Percentiles rank a stretch among this genome's conserved stretches.
Evolutionary conservation across 2,797 vertebrate species (phyloP).

Genomic region (Molossus molossus): DNA sequence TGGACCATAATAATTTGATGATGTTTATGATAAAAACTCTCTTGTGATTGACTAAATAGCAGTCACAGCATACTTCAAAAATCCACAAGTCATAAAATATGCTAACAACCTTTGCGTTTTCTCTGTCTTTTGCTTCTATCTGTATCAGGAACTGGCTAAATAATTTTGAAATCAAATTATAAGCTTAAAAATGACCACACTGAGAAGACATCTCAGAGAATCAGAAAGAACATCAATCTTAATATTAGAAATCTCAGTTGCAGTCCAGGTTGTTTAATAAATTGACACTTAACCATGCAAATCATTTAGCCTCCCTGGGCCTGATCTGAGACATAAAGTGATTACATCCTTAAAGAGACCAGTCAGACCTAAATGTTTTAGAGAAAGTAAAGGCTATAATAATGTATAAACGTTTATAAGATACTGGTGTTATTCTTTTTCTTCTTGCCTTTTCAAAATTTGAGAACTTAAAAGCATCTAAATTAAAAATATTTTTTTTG

Average conservation of each 20-base stretch:
- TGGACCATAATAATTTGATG: not conserved
- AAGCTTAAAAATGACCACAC: slow-evolving; percentile 42
- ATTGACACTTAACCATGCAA: not conserved
- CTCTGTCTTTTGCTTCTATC: not conserved
- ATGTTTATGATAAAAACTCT: slow-evolving; percentile 13
- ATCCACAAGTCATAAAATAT: slow-evolving; percentile 30
- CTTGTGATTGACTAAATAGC: not conserved
- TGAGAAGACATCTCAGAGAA: not conserved
- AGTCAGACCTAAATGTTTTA: not conserved
- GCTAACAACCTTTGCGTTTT: not conserved
- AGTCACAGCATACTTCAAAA: not conserved
- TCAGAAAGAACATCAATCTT: slow-evolving; percentile 32
- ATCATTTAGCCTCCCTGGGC: not conserved
- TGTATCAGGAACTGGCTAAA: slow-evolving; percentile 40
- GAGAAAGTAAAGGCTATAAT: not conserved
- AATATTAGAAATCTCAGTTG: slow-evolving; percentile 14
- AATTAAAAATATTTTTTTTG: not conserved
- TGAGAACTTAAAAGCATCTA: slow-evolving; percentile 34
- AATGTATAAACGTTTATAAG: not conserved
- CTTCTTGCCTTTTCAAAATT: slow-evolving; percentile 66
- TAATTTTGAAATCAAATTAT: slow-evolving; percentile 46
- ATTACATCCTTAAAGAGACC: not conserved
- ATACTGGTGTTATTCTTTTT: slow-evolving; percentile 25
- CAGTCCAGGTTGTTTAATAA: slow-evolving; percentile 18
- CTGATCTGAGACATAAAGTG: not conserved